Percentiles rank a stretch among this genome's conserved stretches.
phyloP scores from a whole-genome alignment of 2,113 vertebrate genomes.

The Anoplopoma fimbria region DNA sequence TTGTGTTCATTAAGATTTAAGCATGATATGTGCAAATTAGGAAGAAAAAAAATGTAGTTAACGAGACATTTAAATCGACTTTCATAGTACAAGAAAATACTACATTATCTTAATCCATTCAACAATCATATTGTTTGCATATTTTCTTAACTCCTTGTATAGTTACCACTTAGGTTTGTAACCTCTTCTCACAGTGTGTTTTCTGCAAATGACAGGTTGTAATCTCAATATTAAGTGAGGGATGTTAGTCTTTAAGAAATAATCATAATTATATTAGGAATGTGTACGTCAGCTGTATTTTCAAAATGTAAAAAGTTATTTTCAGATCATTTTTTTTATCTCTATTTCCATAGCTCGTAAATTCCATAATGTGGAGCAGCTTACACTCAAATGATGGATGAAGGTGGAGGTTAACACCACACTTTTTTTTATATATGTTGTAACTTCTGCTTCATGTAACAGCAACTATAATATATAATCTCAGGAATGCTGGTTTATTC shows the following conservation, averaged over 20 bases:
- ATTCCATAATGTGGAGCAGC: too few species aligned
- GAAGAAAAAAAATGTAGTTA: too few species aligned
- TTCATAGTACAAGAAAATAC: too few species aligned
- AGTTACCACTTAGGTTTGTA: neutral
- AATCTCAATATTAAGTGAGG: too few species aligned
- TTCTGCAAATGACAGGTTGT: too few species aligned
- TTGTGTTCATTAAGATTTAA: too few species aligned
- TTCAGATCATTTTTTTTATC: neutral
- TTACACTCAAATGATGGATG: neutral
- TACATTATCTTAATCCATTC: too few species aligned
- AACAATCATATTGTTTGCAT: too few species aligned
- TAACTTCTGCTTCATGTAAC: neutral
- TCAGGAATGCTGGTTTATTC: neutral
- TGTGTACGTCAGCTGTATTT: too few species aligned
- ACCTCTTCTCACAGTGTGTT: neutral
- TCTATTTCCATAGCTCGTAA: too few species aligned
- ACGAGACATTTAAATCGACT: too few species aligned
- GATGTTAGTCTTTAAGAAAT: neutral
- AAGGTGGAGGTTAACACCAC: neutral
- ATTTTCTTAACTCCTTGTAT: neutral
- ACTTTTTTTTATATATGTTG: neutral
- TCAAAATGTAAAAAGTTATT: neutral
- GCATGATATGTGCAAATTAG: too few species aligned
- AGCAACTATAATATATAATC: neutral
- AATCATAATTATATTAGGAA: neutral